Evolutionary conservation across 2,888 invertebrate species (phyloP).

Genomic region (Dastarcus helophoroides): DNA sequence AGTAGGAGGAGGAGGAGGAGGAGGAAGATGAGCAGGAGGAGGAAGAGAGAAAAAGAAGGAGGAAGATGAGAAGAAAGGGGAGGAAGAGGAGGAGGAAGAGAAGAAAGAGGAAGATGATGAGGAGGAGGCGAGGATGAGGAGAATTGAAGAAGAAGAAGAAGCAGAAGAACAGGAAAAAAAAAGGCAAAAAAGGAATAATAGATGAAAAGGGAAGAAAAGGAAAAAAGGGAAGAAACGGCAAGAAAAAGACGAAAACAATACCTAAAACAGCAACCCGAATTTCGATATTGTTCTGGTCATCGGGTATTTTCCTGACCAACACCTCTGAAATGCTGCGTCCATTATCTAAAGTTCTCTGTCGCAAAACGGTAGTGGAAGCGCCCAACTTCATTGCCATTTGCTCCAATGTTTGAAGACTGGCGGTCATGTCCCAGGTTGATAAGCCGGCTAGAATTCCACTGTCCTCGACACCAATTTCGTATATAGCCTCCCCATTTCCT

Average conservation of each 20-base stretch:
- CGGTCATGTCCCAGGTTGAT: constrained; percentile 70
- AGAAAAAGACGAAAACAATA: constrained; percentile 88
- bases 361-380: constrained; percentile 66
- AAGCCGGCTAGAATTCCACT: constrained; percentile 81
- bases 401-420: constrained; percentile 71
- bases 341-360: constrained; percentile 48
- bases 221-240: no score
- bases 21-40: no score
- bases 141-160: no score
- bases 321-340: constrained; percentile 73
- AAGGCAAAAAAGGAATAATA: no score
- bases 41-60: no score
- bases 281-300: constrained; percentile 81
- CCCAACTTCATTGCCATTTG: constrained; percentile 82
- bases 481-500: constrained; percentile 94
- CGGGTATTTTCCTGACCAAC: constrained; percentile 76
- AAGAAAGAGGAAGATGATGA: no score
- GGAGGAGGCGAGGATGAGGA: no score
- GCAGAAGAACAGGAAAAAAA: no score
- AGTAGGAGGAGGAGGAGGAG: no score
- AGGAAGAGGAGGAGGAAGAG: no score
- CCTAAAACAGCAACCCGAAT: constrained; percentile 52
- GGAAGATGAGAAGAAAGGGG: no score
- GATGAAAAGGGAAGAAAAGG: no score
- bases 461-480: constrained; percentile 92